Conservation (phyloP, 2,113 vertebrate species). For the Bothrops jararaca region DNA sequence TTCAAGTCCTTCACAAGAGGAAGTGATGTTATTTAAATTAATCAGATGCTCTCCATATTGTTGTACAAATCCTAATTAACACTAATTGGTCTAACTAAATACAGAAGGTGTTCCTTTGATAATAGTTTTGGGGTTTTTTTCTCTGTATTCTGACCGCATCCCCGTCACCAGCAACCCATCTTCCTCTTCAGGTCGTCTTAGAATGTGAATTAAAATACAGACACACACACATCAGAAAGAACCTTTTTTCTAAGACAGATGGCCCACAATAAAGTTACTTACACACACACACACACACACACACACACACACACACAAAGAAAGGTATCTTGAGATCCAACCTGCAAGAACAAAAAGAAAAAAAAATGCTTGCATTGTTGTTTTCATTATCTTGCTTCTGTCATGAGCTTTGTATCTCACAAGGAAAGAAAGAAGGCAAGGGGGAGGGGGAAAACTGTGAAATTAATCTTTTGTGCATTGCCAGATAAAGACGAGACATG, state of each 20-base stretch:
- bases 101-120: conserved; percentile 61
- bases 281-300: too few relatives aligned
- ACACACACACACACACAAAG: background rate
- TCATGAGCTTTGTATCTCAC: conserved; percentile 96
- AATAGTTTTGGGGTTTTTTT: conserved; percentile 25
- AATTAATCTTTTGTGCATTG: conserved; percentile 99
- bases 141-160: conserved; percentile 53
- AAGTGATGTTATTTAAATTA: conserved; percentile 75
- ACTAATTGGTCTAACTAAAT: conserved; percentile 76
- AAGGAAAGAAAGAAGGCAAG: conserved; percentile 86
- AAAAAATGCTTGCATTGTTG: conserved; percentile 97
- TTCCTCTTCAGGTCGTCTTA: conserved; percentile 73
- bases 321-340: conserved; percentile 89
- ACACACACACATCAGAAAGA: conserved; percentile 65
- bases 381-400: conserved; percentile 99
- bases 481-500: conserved; percentile 98
- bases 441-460: conserved; percentile 85
- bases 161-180: background rate
- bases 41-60: conserved; percentile 75
- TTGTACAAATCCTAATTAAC: conserved; percentile 76
- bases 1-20: conserved; percentile 71
- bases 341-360: conserved; percentile 87
- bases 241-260: conserved; percentile 85
- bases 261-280: conserved; percentile 82
- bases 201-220: conserved; percentile 75